Base-by-base conservation (phyloP, 1,140 invertebrate species). In the Hestina assimilis region DNA sequence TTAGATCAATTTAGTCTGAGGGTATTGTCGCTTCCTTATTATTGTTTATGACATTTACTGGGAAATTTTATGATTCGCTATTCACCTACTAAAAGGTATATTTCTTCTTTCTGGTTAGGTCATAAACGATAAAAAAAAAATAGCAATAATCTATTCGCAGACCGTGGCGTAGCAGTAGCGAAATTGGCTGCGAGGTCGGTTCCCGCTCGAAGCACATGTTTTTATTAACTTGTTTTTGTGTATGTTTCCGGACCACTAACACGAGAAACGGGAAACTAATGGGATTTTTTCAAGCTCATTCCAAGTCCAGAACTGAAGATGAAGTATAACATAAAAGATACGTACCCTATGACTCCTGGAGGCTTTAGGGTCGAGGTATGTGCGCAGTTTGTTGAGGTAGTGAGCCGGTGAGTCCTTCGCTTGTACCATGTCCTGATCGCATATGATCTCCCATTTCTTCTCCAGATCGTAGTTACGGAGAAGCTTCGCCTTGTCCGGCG, bases 361-460 rank as follows among this genome's bases (percentile, higher is more conserved):
- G 11, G 97, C 96, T 86, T 97, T 97, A 0, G 97, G 97, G 88
- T 99, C 98, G 73, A 99, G 90, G 88, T 99, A 99, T 0, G 97
- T 98, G 61, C 94, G 92, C 60, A 99, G 90, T 88, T 98, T 98
- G 81, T 94, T 94, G 65, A 99, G 91, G 90, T 99, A 99, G 89
- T 96, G 96, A 45, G 96, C 93, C 17, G 98, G 98, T 12, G 97
- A 96, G 89, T 99, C 96, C 89, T 98, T 98, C 6, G 97, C 98
- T 79, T 97, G 96, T 50, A 99, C 97, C 91, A 95, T 94, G 92
- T 99, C 97, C 93, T 99, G 98, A 93, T 99, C 98, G 90, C 97
- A 98, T 88, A 99, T 98, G 80, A 99, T 95, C 84, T 99, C 98
- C 98, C 98, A 99, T 90, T 99, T 99, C 83, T 98, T 99, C 78